Conservation (phyloP, 64 coral and sea anemone genomes). For the Exaiptasia diaphana region DNA sequence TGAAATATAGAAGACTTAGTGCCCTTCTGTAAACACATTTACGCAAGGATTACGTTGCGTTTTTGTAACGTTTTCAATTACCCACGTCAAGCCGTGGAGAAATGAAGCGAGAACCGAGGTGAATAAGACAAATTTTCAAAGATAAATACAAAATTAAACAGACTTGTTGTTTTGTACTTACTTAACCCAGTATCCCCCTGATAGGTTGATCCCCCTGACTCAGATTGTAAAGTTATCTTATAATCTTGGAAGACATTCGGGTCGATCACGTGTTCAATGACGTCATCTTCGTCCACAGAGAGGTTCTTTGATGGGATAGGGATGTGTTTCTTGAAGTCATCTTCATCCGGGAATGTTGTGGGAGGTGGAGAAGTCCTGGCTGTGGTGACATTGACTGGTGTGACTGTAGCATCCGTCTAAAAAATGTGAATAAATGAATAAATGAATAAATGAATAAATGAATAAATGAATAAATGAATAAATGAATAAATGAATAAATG, state of each 20-base stretch:
- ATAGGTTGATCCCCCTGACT: not conserved
- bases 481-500: no score
- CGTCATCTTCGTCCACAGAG: not conserved
- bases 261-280: not conserved
- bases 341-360: not conserved
- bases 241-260: no score
- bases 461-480: no score
- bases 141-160: no score
- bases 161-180: not conserved
- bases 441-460: no score
- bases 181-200: not conserved
- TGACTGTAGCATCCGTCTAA: not conserved
- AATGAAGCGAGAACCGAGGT: not conserved
- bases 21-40: no score
- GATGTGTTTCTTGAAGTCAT: conserved; percentile 49
- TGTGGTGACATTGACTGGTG: not conserved
- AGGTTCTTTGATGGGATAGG: conserved; percentile 59
- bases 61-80: not conserved
- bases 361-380: not conserved
- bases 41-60: no score
- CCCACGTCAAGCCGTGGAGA: not conserved
- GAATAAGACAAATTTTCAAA: no score
- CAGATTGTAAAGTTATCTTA: not conserved
- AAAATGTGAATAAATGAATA: not conserved
- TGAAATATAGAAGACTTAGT: no score